Base-by-base conservation (phyloP, 2,113 vertebrate genomes). In the Eudorcas thomsonii region DNA sequence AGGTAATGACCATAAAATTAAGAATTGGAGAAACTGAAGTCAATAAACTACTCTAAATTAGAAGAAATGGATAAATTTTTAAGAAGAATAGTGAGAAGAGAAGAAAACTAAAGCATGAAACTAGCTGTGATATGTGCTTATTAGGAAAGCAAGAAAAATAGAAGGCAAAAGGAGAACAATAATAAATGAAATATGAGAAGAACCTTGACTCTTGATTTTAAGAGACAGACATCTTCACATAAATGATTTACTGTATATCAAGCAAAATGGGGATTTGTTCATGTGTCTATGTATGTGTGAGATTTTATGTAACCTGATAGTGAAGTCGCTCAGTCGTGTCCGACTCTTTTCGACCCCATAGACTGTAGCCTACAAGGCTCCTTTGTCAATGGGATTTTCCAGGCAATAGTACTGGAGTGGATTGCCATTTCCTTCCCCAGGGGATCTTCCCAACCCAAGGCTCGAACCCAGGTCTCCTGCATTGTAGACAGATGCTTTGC, bases 51-150 rank as follows among this genome's bases (percentile, higher is more conserved):
- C 21, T 62, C 33, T 43, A 43, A 39, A 88, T 80, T 54, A 80
- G 28, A 90, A 62, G 28, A 81, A 95, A 87, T 17, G 36, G 26
- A 90, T 88, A 19, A n/a, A 52, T 60, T 91, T 95, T 82, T 12
- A 91, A 45, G 71, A 85, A 39, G 7, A 57, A 2, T 11, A 83
- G 14, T 78, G 36, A 48, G 9, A 87, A 36, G 14, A 81, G 9
- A 17, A 78, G 5, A 23, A 91, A 90, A 3, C 26, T 81, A n/a
- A 33, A 33, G 12, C 15, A 88, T 6, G 13, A 16, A 80, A 81
- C 12, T 85, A 54, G 2, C 13, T 45, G 17, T 64, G 10, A 45
- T 89, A 59, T 6, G 11, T 23, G 3, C 52, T 5, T 36, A 92
- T 55, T 39, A 52, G 33, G 6, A 82, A 94, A 80, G 23, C 23